Percentiles rank a stretch among this genome's conserved stretches.
phyloP scores from a whole-genome alignment of 2,888 invertebrate genomes.

The Drosophila phalerata region DNA sequence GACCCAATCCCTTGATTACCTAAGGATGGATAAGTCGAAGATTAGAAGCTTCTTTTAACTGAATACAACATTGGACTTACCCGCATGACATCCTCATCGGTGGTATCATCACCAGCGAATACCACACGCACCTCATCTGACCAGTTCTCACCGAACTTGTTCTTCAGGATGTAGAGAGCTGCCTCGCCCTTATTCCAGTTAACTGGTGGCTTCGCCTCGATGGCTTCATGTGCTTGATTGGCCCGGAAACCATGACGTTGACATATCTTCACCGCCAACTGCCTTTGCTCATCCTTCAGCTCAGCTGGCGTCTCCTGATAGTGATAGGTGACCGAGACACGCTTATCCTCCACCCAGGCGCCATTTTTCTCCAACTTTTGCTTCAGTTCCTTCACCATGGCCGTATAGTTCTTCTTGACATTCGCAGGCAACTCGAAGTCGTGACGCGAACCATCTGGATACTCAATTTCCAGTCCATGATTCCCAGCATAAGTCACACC shows the following conservation, averaged over 20 bases:
- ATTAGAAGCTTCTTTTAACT: not conserved
- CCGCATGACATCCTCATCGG: constrained; percentile 96
- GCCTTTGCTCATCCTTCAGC: constrained; percentile 86
- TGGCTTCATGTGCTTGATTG: constrained; percentile 89
- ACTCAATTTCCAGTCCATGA: constrained; percentile 91
- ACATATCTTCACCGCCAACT: constrained; percentile 88
- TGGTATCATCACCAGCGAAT: constrained; percentile 95
- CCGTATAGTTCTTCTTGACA: constrained; percentile 88
- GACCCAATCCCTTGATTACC: constrained; percentile 90
- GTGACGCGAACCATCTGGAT: constrained; percentile 90
- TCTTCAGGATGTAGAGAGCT: constrained; percentile 90
- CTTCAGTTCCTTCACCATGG: constrained; percentile 88
- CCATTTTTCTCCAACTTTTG: constrained; percentile 88
- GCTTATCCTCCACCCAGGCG: constrained; percentile 92
- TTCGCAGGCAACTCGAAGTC: constrained; percentile 90
- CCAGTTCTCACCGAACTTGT: constrained; percentile 91
- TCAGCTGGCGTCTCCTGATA: constrained; percentile 89
- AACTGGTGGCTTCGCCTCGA: constrained; percentile 92
- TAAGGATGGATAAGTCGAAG: constrained; percentile 68
- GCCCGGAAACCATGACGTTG: constrained; percentile 89
- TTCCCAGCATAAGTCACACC: constrained; percentile 90
- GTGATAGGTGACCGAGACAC: constrained; percentile 90
- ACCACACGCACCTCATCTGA: constrained; percentile 90
- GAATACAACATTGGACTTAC: constrained; percentile 85
- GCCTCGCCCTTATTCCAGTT: constrained; percentile 87